Evolutionary conservation across 2,888 invertebrate genomes (phyloP).

Genomic region (Perizoma flavofasciatum): DNA sequence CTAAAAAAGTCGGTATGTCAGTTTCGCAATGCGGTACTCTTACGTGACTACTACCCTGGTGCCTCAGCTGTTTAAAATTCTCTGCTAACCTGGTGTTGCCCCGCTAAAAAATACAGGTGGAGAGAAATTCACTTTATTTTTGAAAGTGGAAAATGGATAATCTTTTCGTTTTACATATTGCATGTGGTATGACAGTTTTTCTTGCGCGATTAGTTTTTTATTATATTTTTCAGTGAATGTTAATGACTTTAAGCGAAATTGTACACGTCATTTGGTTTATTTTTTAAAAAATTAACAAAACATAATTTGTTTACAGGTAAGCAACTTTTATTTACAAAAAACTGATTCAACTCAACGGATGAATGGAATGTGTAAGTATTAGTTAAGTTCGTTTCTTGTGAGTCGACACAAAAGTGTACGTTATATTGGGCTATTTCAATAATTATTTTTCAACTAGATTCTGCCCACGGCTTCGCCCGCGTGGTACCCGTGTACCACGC

Average conservation of each 20-base stretch:
- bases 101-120: constrained; percentile 25
- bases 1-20: constrained; percentile 30
- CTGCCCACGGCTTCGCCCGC: too few species aligned
- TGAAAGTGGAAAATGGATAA: constrained; percentile 17
- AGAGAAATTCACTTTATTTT: constrained; percentile 23
- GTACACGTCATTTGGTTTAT: too few species aligned
- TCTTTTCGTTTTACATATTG: constrained; percentile 19
- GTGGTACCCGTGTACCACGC: too few species aligned
- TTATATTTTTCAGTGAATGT: constrained; percentile 11
- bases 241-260: too few species aligned
- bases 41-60: constrained; percentile 67
- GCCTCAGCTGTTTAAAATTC: constrained; percentile 34
- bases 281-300: constrained; percentile 3
- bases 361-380: background rate
- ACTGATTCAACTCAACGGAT: background rate
- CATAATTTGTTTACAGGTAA: constrained; percentile 58
- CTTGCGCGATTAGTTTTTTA: constrained; percentile 9
- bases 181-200: constrained; percentile 11
- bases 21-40: constrained; percentile 70
- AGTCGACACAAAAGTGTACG: too few species aligned
- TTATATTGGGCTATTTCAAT: too few species aligned
- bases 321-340: constrained; percentile 25
- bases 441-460: too few species aligned
- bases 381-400: too few species aligned
- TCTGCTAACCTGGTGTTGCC: constrained; percentile 29